Conservation (phyloP, 2,888 invertebrate genomes). For the Unio delphinus region DNA sequence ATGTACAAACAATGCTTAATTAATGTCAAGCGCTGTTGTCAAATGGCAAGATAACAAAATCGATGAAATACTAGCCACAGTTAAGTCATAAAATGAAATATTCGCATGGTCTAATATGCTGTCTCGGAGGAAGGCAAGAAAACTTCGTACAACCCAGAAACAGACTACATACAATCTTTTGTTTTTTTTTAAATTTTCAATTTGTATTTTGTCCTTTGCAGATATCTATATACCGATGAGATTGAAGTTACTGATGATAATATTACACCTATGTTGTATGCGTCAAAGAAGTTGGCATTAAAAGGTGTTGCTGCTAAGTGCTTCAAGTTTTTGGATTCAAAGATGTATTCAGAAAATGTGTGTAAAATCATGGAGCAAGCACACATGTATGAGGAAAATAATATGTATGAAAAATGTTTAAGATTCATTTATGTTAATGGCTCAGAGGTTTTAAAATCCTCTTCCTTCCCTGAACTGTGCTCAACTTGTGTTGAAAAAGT, state of each 20-base stretch:
- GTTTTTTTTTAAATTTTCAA: no score
- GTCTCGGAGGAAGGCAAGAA: no score
- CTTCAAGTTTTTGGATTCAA: slow-evolving; percentile 28
- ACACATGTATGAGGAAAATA: slow-evolving; percentile 30
- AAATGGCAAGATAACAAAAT: no score
- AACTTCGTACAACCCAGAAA: no score
- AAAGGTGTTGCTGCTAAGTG: slow-evolving; percentile 23
- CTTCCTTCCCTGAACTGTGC: slow-evolving; percentile 77
- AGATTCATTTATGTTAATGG: slow-evolving; percentile 18
- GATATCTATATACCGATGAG: slow-evolving; percentile 40
- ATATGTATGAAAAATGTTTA: slow-evolving; percentile 33
- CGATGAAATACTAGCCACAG: no score
- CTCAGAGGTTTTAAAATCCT: slow-evolving; percentile 60
- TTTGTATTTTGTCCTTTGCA: slow-evolving; percentile 11
- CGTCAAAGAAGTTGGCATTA: slow-evolving; percentile 31
- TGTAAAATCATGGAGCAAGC: slow-evolving; percentile 44
- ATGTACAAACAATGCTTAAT: no score
- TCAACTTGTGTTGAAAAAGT: slow-evolving; percentile 77
- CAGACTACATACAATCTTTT: no score
- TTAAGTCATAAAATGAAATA: no score
- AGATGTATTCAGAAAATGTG: slow-evolving; percentile 34
- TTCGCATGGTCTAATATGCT: no score
- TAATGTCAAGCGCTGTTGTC: no score
- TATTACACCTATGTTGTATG: slow-evolving; percentile 31
- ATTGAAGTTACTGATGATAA: slow-evolving; percentile 31